Base-by-base conservation (phyloP, 2,888 invertebrate species). In the Leucozona laternaria region DNA sequence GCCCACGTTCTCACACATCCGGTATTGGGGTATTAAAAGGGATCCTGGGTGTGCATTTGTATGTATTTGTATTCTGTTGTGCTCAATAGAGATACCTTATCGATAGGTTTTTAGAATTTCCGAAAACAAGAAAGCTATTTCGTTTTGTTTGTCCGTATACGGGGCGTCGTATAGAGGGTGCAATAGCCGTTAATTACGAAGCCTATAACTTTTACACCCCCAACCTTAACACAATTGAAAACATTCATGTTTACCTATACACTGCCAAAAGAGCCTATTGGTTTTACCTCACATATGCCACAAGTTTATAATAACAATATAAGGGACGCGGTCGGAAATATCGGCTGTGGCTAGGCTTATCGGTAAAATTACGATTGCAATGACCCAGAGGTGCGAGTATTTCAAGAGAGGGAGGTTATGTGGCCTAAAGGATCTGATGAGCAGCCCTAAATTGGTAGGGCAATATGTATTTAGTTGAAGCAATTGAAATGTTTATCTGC, bases 201-300 rank as follows among this genome's bases (percentile, higher is more conserved):
- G 60, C 48, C 62, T 71, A 79, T 60, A 58, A 43, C n/a, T 68
- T 53, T 15, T n/a, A 77, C 58, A 80, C 50, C 64, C 76, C 7
- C 20, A 64, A 40, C 37, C 53, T 80, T 64, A 73, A 68, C 48
- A 60, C 70, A 85, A 81, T 81, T 85, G 85, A 84, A 85, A 72
- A 80, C 72, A 72, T 50, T 43, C 50, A 13, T 60, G 43, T 22
- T 53, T 34, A n/a, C 60, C 40, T 37, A 11, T 11, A 13, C 28
- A 43, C 31, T 48, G 31, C 43, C 64, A 40, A 70, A 75, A 58
- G 58, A 72, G 53, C 37, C 55, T 45, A 50, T 53, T 55, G 53
- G 66, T 55, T 60, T 66, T 68, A 20, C n/a, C 55, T 11, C 28
- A 57, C n/a, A 55, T 50, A 31, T 57, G 20, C 48, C 66, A 28